Conservation (phyloP, 1,140 invertebrate genomes). For the Callitettix versicolor region DNA sequence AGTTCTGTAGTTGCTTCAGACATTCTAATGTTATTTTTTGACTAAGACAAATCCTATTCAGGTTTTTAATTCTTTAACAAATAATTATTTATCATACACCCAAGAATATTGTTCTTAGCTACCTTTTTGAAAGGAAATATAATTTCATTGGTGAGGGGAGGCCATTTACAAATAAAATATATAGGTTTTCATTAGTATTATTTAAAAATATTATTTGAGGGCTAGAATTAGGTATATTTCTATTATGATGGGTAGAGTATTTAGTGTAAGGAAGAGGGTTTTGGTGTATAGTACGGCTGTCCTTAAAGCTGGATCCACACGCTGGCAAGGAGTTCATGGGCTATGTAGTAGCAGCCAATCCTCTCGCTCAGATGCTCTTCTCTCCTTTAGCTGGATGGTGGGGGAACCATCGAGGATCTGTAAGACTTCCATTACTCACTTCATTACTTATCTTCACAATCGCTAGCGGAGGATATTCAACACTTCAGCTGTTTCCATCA, state of each 20-base stretch:
- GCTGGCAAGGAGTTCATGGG: slow-evolving; percentile 75
- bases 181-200: no score
- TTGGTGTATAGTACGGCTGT: background rate
- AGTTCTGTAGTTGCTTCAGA: no score
- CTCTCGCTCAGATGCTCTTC: slow-evolving; percentile 77
- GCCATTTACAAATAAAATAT: no score
- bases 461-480: slow-evolving; percentile 70
- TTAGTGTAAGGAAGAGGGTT: background rate
- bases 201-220: background rate
- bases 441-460: slow-evolving; percentile 61
- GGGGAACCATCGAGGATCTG: slow-evolving; percentile 61
- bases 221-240: background rate
- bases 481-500: slow-evolving; percentile 50
- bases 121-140: no score
- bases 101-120: no score
- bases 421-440: slow-evolving; percentile 57
- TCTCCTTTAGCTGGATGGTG: slow-evolving; percentile 79
- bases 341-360: slow-evolving; percentile 76
- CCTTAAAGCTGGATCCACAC: slow-evolving; percentile 57
- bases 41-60: no score
- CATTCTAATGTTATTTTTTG: no score
- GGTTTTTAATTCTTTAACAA: no score
- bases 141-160: no score
- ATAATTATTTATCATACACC: no score
- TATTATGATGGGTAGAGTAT: background rate